Conservation (phyloP, 1,140 invertebrate species). For the Macrobrachium rosenbergii region DNA sequence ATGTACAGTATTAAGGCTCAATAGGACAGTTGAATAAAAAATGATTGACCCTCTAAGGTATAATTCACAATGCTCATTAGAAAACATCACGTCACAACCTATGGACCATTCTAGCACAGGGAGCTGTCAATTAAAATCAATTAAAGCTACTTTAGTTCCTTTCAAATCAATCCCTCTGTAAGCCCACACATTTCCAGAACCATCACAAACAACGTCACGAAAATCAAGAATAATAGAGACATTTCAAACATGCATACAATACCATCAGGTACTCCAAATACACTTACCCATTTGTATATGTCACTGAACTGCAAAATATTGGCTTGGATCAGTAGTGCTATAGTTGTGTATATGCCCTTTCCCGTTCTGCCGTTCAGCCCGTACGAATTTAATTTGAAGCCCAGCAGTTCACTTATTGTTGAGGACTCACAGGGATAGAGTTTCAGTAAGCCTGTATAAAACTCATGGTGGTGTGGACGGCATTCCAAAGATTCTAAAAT, state of each 20-base stretch:
- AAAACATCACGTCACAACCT: no score
- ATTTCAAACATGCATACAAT: neutral
- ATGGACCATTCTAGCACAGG: no score
- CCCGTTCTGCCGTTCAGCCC: constrained; percentile 65
- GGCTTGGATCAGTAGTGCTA: constrained; percentile 91
- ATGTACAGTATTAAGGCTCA: no score
- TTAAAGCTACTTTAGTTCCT: no score
- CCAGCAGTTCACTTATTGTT: constrained; percentile 92
- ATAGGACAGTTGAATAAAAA: no score
- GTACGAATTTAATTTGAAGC: constrained; percentile 92
- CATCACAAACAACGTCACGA: no score
- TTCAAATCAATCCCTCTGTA: no score
- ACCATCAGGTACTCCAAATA: neutral
- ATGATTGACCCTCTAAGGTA: no score
- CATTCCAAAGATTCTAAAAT: constrained; percentile 97
- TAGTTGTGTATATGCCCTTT: constrained; percentile 79
- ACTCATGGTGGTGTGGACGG: constrained; percentile 75
- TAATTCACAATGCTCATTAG: no score
- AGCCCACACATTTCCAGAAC: no score
- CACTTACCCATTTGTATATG: constrained; percentile 90
- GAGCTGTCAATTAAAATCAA: no score
- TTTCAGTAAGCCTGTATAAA: constrained; percentile 88
- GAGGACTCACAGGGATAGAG: constrained; percentile 87
- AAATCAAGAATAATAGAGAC: no score
- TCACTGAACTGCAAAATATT: constrained; percentile 87